A percentile compares a stretch with the other conserved stretches of the same genome.
Conservation (phyloP, 2,797 vertebrate species). For the Molossus alvarezi region DNA sequence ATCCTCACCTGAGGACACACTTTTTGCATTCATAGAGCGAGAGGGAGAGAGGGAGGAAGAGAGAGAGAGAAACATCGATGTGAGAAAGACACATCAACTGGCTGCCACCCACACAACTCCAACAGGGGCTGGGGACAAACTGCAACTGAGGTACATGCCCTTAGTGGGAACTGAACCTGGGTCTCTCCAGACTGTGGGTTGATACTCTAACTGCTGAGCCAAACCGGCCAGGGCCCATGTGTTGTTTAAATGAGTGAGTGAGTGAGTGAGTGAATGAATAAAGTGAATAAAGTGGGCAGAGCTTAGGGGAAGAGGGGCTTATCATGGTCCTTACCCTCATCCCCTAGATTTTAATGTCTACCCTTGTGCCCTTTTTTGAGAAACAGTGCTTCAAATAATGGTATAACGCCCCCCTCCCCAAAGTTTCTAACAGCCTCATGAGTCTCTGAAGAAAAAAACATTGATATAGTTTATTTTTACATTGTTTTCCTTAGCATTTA, state of each 20-base stretch:
- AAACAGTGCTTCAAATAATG: conserved; percentile 19
- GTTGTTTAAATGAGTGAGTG: neutral
- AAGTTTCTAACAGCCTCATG: conserved; percentile 31
- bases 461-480: neutral
- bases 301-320: neutral
- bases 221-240: neutral
- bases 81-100: too few species aligned
- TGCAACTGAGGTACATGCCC: too few species aligned
- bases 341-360: neutral
- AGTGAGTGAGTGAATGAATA: neutral
- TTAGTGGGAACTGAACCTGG: too few species aligned
- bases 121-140: too few species aligned
- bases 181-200: too few species aligned
- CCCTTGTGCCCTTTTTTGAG: neutral
- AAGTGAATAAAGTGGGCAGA: neutral
- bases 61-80: too few species aligned
- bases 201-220: too few species aligned
- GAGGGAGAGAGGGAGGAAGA: too few species aligned
- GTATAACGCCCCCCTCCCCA: neutral
- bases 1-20: too few species aligned
- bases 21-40: too few species aligned
- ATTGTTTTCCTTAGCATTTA: conserved; percentile 9
- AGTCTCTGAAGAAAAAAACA: conserved; percentile 10
- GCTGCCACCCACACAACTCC: too few species aligned
- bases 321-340: neutral